phyloP scores from a whole-genome alignment of 1,140 invertebrate species.

The Lasioglossum albipes region DNA sequence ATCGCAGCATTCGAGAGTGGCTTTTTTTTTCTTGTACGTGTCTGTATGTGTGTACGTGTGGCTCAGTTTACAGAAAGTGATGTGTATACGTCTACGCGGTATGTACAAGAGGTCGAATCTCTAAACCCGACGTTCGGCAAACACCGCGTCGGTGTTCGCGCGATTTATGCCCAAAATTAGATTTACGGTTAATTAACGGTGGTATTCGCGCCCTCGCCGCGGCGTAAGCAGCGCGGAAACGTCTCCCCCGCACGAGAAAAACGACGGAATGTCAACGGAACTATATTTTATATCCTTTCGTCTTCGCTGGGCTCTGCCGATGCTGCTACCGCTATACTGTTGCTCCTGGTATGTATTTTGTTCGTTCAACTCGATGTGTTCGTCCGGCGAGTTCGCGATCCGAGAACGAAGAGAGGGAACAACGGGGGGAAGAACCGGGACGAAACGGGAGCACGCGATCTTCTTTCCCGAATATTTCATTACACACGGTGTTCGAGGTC shows the following conservation, averaged over 20 bases:
- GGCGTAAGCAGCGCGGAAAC: slow-evolving; percentile 47
- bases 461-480: too few species aligned
- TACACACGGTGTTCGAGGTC: neutral
- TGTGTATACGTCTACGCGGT: slow-evolving; percentile 39
- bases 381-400: neutral
- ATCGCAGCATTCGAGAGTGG: slow-evolving; percentile 36
- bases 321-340: too few species aligned
- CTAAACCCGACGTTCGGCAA: slow-evolving; percentile 43
- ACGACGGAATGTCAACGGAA: slow-evolving; percentile 30
- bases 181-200: slow-evolving; percentile 59
- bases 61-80: slow-evolving; percentile 47
- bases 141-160: slow-evolving; percentile 60
- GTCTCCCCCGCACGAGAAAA: neutral
- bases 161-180: slow-evolving; percentile 73
- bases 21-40: neutral
- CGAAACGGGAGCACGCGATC: too few species aligned
- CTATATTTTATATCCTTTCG: neutral
- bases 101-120: slow-evolving; percentile 48
- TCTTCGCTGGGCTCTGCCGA: too few species aligned
- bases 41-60: slow-evolving; percentile 20
- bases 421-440: slow-evolving; percentile 2
- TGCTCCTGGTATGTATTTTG: neutral
- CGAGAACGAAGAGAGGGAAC: slow-evolving; percentile 4
- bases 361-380: neutral
- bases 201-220: slow-evolving; percentile 37